Conservation (phyloP, 1,140 invertebrate genomes). For the Zeugodacus cucurbitae region DNA sequence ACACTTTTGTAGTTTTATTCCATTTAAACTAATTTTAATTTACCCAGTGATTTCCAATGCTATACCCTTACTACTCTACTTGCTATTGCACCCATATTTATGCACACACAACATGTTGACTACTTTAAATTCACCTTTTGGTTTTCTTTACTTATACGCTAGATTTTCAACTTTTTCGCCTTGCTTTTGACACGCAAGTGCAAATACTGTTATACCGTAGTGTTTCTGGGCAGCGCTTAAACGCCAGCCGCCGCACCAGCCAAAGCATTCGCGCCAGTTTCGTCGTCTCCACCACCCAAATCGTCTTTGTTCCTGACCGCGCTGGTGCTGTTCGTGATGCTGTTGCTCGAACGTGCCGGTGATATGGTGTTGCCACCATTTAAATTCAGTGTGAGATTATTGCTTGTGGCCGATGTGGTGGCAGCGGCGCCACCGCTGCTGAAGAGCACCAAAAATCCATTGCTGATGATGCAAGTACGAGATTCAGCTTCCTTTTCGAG, state of each 20-base stretch:
- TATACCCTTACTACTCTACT: background rate
- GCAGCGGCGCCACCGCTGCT: constrained; percentile 51
- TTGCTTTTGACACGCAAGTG: background rate
- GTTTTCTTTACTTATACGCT: background rate
- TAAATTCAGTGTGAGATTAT: constrained; percentile 57
- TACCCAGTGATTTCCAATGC: background rate
- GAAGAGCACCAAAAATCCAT: constrained; percentile 62
- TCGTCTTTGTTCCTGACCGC: background rate
- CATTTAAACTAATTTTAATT: background rate
- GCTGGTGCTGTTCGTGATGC: constrained; percentile 48
- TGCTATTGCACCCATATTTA: background rate
- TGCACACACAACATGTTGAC: background rate
- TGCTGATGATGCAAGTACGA: constrained; percentile 58
- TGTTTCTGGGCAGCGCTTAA: background rate
- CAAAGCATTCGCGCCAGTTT: background rate
- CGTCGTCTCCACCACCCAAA: background rate
- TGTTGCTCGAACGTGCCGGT: constrained; percentile 59
- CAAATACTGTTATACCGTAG: constrained; percentile 39
- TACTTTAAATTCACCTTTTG: background rate
- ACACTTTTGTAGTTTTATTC: background rate
- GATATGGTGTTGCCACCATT: constrained; percentile 52
- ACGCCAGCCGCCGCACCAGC: background rate
- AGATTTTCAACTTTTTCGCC: background rate
- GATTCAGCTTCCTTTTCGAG: constrained; percentile 64
- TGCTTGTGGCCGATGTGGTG: constrained; percentile 46